These are phyloP conservation scores for Orius insidiosus DNA, from an alignment of 1,140 invertebrate species.

Conservation along the genomic window DNA sequence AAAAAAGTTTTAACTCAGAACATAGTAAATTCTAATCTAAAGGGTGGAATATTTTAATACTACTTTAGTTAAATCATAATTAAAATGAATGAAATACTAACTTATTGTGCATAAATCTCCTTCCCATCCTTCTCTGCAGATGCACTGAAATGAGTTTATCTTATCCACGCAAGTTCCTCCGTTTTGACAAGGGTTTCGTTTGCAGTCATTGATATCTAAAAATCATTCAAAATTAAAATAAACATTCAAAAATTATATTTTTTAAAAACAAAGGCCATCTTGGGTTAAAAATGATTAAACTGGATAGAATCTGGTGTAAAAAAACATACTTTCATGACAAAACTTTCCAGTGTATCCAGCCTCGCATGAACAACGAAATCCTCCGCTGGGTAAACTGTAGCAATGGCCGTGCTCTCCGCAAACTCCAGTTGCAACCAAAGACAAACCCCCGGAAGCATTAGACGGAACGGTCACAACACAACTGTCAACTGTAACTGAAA, in stretches of 20 bases:
- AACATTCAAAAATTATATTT: not conserved
- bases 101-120: constrained; percentile 44
- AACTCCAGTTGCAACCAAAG: no score
- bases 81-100: constrained; percentile 24
- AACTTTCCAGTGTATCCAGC: constrained; percentile 58
- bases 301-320: no score
- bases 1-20: not conserved
- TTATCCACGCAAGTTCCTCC: constrained; percentile 56
- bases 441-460: constrained; percentile 3
- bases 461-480: constrained; percentile 11
- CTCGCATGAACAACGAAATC: constrained; percentile 52
- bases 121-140: constrained; percentile 50
- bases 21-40: not conserved
- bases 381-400: constrained; percentile 38
- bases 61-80: not conserved
- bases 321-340: constrained; percentile 48
- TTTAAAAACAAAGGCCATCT: not conserved
- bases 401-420: constrained; percentile 70
- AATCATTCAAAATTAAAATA: no score
- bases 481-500: constrained; percentile 11
- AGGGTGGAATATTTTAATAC: not conserved
- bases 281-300: not conserved
- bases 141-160: constrained; percentile 59
- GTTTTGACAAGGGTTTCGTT: constrained; percentile 51
- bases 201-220: constrained; percentile 50